phyloP scores from a whole-genome alignment of 1,140 invertebrate genomes.

The Pogonomyrmex barbatus region DNA sequence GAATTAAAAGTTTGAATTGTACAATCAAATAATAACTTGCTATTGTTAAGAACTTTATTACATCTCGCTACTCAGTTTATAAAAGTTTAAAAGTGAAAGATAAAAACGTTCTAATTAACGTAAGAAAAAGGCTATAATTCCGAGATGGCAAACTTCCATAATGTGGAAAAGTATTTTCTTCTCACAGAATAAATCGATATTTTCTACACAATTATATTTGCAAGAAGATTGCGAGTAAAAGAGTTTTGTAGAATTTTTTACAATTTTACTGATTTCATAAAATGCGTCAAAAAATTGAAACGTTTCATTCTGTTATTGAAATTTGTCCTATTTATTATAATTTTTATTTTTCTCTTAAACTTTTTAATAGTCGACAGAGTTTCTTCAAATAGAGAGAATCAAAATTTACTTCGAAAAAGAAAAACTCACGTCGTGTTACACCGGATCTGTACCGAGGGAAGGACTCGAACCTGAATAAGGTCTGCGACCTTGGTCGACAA shows the following conservation, averaged over 20 bases:
- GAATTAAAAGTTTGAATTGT: background rate
- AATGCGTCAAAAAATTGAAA: background rate
- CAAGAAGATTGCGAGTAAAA: background rate
- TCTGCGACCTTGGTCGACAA: constrained; percentile 19
- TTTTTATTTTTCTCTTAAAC: background rate
- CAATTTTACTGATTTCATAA: background rate
- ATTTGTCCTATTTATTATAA: background rate
- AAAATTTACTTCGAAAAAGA: background rate
- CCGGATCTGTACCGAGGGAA: background rate
- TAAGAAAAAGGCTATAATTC: background rate
- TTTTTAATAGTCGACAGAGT: background rate
- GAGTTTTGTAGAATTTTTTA: background rate
- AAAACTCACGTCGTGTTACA: background rate
- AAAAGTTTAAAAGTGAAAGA: background rate
- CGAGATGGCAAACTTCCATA: background rate
- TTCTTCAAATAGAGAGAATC: background rate
- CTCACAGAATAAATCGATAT: background rate
- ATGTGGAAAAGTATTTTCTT: background rate
- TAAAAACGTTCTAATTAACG: background rate
- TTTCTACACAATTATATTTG: background rate
- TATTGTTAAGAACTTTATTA: background rate
- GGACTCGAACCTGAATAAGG: background rate
- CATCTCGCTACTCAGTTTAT: background rate
- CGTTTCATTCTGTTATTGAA: background rate
- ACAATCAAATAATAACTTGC: constrained; percentile 36